phyloP scores from a whole-genome alignment of 1,140 invertebrate genomes.

The Drosophila repletoides region DNA sequence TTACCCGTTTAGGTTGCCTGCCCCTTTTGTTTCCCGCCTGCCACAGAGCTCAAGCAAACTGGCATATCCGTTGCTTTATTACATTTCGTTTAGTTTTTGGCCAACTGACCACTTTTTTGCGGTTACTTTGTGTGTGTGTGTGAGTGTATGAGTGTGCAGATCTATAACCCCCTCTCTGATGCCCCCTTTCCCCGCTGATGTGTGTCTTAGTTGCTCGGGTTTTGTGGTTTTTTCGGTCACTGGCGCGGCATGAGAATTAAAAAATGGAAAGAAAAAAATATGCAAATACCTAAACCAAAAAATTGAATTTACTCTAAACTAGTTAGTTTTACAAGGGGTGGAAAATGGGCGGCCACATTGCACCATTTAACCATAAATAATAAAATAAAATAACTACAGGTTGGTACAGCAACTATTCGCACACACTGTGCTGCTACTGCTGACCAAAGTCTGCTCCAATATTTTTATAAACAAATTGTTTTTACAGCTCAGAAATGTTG shows the following conservation, averaged over 20 bases:
- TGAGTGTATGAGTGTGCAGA: conserved; percentile 9
- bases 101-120: conserved; percentile 79
- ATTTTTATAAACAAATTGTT: conserved; percentile 78
- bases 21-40: not conserved
- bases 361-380: conserved; percentile 78
- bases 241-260: conserved; percentile 57
- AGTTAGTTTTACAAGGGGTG: conserved; percentile 48
- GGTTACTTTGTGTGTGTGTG: conserved; percentile 66
- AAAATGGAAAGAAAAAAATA: conserved; percentile 12
- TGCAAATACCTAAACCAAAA: conserved; percentile 13
- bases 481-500: conserved; percentile 46
- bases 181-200: not conserved
- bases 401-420: conserved; percentile 69
- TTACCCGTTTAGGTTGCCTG: not conserved
- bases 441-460: conserved; percentile 50
- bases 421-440: conserved; percentile 54
- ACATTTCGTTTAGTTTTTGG: conserved; percentile 80
- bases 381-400: conserved; percentile 80
- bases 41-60: conserved; percentile 52
- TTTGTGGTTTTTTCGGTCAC: conserved; percentile 74
- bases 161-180: not conserved
- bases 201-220: conserved; percentile 64
- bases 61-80: conserved; percentile 80
- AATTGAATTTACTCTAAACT: conserved; percentile 72
- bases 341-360: conserved; percentile 33